Conservation (phyloP, 2,888 invertebrate species). For the Polyploca ridens region DNA sequence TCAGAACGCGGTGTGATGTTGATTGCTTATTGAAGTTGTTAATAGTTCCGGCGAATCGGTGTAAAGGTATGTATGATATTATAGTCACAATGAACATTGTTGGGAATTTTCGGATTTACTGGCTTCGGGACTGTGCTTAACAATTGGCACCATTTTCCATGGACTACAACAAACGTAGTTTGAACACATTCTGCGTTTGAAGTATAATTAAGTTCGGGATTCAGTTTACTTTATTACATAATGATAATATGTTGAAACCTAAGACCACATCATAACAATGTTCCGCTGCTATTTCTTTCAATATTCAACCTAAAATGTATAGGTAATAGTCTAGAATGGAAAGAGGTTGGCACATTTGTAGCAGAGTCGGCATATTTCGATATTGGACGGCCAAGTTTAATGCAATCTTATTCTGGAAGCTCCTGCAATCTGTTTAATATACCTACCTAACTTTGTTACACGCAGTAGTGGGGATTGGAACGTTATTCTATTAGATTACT, state of each 20-base stretch:
- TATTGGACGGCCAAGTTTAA: conserved; percentile 64
- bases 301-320: conserved; percentile 22
- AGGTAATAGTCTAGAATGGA: conserved; percentile 19
- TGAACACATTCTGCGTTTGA: neutral
- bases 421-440: conserved; percentile 53
- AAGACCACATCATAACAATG: neutral
- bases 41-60: conserved; percentile 55
- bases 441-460: conserved; percentile 22
- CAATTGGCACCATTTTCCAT: too few species aligned
- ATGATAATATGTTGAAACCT: neutral
- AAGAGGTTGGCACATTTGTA: conserved; percentile 57
- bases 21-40: conserved; percentile 69
- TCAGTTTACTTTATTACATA: too few species aligned
- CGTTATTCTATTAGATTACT: conserved; percentile 21
- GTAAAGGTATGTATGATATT: conserved; percentile 32
- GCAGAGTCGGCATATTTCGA: conserved; percentile 67
- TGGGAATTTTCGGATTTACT: conserved; percentile 24
- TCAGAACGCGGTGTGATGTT: conserved; percentile 61
- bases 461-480: conserved; percentile 22
- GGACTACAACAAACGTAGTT: too few species aligned
- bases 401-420: conserved; percentile 57
- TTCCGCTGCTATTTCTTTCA: neutral
- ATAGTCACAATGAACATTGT: conserved; percentile 14
- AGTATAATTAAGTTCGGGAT: neutral
- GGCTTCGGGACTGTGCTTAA: conserved; percentile 13